Evolutionary conservation across 1,140 invertebrate species (phyloP).

Genomic region (Leptinotarsa undecemlineata): DNA sequence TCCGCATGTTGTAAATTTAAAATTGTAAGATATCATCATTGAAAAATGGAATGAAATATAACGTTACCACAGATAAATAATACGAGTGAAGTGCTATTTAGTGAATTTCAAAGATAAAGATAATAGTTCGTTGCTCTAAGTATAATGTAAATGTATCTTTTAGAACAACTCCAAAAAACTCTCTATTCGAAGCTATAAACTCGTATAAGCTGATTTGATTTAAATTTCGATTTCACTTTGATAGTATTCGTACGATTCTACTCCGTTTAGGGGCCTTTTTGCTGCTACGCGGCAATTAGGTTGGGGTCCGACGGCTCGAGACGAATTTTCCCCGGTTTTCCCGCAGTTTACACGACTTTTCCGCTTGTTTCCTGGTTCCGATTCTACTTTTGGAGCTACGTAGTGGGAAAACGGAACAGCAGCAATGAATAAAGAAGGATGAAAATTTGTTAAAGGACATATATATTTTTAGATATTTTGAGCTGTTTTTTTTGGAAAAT

Average conservation of each 20-base stretch:
- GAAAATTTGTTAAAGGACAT: not conserved
- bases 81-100: too few species aligned
- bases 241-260: conserved; percentile 21
- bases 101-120: too few species aligned
- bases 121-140: too few species aligned
- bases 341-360: conserved; percentile 32
- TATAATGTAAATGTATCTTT: too few species aligned
- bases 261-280: conserved; percentile 28
- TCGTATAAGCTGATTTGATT: conserved; percentile 16
- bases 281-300: conserved; percentile 21
- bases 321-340: conserved; percentile 31
- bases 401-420: not conserved
- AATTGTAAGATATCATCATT: too few species aligned
- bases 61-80: too few species aligned
- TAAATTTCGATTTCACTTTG: conserved; percentile 36
- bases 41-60: too few species aligned
- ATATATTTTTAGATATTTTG: too few species aligned
- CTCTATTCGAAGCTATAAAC: not conserved
- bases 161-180: not conserved
- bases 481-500: too few species aligned
- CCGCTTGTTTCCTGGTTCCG: conserved; percentile 31
- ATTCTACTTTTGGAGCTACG: conserved; percentile 16
- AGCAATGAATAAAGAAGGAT: conserved; percentile 27
- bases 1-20: too few species aligned
- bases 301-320: conserved; percentile 30